Evolutionary conservation across 2,113 vertebrate genomes (phyloP), one percentile per base, ranked within the genome.

Genomic region (Haliaeetus leucogaster): DNA sequence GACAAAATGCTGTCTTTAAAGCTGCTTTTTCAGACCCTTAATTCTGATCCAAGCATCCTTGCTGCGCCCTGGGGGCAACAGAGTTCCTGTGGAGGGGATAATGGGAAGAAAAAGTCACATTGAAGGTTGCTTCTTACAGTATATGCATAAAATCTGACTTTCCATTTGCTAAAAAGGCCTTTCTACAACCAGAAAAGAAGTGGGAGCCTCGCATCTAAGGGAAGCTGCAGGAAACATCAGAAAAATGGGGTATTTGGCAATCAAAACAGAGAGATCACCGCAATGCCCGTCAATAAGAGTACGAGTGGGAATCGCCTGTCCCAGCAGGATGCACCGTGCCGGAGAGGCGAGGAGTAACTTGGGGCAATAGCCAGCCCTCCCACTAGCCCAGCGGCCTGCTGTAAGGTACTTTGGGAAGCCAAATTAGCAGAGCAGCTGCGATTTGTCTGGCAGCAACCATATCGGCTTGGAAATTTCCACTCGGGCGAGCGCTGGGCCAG

Each of bases 401-500:
- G 47, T 43, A 12, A 52, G 3, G 25, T 9, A 2, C 2, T 8
- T 36, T 1, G 56, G 47, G 26, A 5, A 71, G 26, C 42, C 16
- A 66, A 77, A 36, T 1, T 8, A 3, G 4, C 53, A 2, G 21
- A 13, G 23, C 13, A 16, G 42, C 53, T 3, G 47, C 6, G 2
- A 7, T 9, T 36, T 5, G 26, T 16, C 36, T 18, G 8, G 61
- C 58, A 43, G 34, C 15, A 1, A 16, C 10, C 3, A 7, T 27
- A 27, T 3, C 16, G 0, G 30, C 15, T 9, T 85, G 97, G 96
- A 96, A 98, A 97, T 97, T 97, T 97, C 97, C 97, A 90, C 18
- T 30, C 12, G 21, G 4, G 3, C 40, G 2, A 22, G 10, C 10
- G 8, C 1, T 3, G 2, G 26, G 59, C 91, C 98, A 93, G 93